Evolutionary conservation across 2,797 vertebrate genomes (phyloP).

Genomic region (Chaetodon trifasciatus): DNA sequence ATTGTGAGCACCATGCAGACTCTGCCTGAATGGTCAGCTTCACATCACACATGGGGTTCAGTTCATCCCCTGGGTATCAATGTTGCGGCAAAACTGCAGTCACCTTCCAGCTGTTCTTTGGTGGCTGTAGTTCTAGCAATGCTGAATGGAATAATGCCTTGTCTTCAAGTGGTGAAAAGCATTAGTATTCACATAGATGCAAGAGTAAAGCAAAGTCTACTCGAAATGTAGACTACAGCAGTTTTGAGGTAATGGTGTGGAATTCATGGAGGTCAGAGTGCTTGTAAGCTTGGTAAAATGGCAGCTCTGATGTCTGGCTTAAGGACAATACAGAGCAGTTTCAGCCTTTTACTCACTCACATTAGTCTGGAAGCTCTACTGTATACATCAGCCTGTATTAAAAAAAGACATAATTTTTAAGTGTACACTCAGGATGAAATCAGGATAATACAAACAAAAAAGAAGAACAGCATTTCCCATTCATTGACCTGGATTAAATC

Average conservation of each 20-base stretch:
- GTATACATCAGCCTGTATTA: background rate
- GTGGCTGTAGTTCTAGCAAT: background rate
- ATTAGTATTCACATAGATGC: background rate
- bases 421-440: background rate
- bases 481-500: slow-evolving; percentile 16
- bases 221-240: background rate
- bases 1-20: background rate
- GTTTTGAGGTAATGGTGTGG: background rate
- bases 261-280: background rate
- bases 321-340: background rate
- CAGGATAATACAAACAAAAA: background rate
- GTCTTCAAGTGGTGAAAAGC: background rate
- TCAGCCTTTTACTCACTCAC: background rate
- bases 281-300: background rate
- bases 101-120: background rate
- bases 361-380: background rate
- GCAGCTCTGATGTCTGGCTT: background rate
- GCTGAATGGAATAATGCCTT: background rate
- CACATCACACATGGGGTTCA: background rate
- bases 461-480: background rate
- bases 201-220: background rate
- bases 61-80: background rate
- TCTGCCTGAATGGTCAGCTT: slow-evolving; percentile 14
- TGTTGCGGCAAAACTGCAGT: background rate
- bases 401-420: background rate